Evolutionary conservation across 2,888 invertebrate genomes (phyloP), one percentile per base, ranked within the genome.

Genomic region (Carterocephalus palaemon): DNA sequence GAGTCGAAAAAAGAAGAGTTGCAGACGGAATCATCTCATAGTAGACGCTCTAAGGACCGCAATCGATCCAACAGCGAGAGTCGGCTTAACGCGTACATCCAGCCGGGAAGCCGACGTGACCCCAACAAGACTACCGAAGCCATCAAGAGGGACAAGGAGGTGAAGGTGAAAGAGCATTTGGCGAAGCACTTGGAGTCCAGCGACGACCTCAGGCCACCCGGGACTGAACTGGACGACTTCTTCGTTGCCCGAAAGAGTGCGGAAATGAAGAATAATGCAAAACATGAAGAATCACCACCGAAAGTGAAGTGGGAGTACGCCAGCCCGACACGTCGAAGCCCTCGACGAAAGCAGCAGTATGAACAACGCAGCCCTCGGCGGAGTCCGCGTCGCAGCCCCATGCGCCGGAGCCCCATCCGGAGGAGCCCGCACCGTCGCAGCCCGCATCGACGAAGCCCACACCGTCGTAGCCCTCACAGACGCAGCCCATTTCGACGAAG

Each of bases 141-240:
- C 7, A 85, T 86, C 37, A 78, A 66, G 46, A 76, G 55, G 42
- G 85, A 86, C 54, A 85, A 85, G 48, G 82, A 83, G 62, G 75
- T 69, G 4, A 86, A 85, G 62, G 84, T 85, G 1, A 84, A 84
- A 51, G 75, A 82, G 47, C 74, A 70, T 41, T 60, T 86, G 8
- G 79, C 82, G 0, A 86, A 86, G 53, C 75, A 72, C 37, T 62
- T 86, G 9, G 79, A 81, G 31, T 75, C 80, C 0, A 56, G 59
- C 5, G 76, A 81, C 19, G 79, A 84, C 43, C 55, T 85, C 16
- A 65, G 76, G 0, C 86, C 86, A 1, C 86, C 86, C 15, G 86
- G 86, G 4, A 86, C 86, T 1, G 86, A 86, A 52, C 66, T 86
- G 0, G 86, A 86, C 32, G 84, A 82, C 40, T 83, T 70, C 52